Percentiles rank a stretch among this genome's conserved stretches.
Evolutionary conservation across 2,113 vertebrate species (phyloP).

Genomic region (Arizona elegans): DNA sequence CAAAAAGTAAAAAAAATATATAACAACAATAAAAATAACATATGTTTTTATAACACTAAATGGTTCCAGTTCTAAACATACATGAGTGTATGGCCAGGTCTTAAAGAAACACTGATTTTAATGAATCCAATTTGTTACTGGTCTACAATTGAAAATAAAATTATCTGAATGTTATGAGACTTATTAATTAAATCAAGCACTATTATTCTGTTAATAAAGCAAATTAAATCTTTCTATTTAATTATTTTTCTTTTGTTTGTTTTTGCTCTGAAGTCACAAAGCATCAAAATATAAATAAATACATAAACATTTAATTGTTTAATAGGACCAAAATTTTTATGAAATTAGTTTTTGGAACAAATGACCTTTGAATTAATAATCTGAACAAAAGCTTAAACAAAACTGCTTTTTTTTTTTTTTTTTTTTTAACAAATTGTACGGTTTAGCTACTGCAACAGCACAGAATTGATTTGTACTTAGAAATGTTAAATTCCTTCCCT

Average conservation of each 20-base stretch:
- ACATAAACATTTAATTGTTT: background rate
- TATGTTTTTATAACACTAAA: background rate
- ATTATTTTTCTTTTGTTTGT: background rate
- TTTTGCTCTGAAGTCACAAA: background rate
- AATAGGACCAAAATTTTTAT: background rate
- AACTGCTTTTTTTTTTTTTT: conserved; percentile 15
- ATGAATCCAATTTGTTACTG: background rate
- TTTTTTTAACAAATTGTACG: conserved; percentile 34
- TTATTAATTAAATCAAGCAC: background rate
- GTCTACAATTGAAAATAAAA: background rate
- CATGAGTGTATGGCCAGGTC: background rate
- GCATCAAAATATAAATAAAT: background rate
- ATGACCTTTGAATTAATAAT: background rate
- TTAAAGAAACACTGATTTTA: background rate
- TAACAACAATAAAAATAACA: background rate
- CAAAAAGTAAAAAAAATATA: background rate
- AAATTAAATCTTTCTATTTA: background rate
- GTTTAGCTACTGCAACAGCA: conserved; percentile 33
- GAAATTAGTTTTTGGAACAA: conserved; percentile 10
- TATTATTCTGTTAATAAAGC: background rate
- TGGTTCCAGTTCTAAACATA: background rate
- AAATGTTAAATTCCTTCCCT: conserved; percentile 65
- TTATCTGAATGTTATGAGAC: background rate
- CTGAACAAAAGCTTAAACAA: conserved; percentile 21
- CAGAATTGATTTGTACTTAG: conserved; percentile 64